phyloP scores from a whole-genome alignment of 1,140 invertebrate genomes.

The Macrosteles quadrilineatus region DNA sequence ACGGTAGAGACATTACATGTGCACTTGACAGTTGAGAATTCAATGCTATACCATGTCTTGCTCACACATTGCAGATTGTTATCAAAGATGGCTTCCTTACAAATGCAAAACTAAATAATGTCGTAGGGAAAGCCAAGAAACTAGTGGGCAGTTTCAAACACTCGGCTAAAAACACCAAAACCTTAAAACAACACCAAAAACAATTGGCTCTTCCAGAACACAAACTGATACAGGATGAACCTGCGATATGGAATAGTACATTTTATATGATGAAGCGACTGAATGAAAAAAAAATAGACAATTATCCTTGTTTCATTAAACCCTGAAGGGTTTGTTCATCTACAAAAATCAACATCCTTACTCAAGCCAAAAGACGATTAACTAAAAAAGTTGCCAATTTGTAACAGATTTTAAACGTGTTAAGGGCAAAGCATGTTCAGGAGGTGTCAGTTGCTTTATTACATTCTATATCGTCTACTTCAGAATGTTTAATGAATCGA shows the following conservation, averaged over 20 bases:
- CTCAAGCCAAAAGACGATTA: background rate
- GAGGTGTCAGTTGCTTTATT: background rate
- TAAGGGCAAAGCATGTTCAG: background rate
- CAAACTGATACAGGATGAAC: conserved; percentile 38
- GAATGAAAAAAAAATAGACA: background rate
- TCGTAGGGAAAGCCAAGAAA: conserved; percentile 46
- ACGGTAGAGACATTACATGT: background rate
- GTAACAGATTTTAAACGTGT: background rate
- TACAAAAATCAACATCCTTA: too few species aligned
- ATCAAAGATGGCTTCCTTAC: conserved; percentile 4
- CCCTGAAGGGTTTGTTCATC: too few species aligned
- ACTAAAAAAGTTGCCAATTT: background rate
- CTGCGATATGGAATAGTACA: background rate
- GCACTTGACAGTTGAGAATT: background rate
- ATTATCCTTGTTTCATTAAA: background rate
- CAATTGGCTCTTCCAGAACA: conserved; percentile 38
- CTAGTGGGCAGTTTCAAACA: background rate
- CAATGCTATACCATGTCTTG: background rate
- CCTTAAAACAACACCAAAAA: background rate
- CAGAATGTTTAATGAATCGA: background rate
- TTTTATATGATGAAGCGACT: background rate
- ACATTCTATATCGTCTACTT: background rate
- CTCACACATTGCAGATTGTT: background rate
- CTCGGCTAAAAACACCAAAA: conserved; percentile 5
- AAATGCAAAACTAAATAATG: conserved; percentile 46